Base-by-base conservation (phyloP, 1,140 invertebrate genomes). In the Drosophila truncata region DNA sequence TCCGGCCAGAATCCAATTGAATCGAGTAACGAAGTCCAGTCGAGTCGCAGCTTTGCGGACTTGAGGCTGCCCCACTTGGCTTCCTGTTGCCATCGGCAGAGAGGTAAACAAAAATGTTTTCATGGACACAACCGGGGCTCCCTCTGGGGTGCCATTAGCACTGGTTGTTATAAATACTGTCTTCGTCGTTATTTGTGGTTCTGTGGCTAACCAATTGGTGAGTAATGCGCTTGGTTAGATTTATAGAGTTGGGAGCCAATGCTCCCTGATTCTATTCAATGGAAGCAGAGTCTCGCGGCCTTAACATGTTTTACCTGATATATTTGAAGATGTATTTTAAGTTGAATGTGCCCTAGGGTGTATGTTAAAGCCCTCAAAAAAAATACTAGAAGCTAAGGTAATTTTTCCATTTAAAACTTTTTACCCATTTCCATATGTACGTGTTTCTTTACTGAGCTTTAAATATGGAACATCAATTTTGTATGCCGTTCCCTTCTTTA, bases 21-120 rank as follows among this genome's bases (percentile, higher is more conserved):
- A 72, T 72, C 52, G 47, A 55, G 44, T 41, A 50, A 50, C 61
- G 10, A 35, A 29, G 58, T 33, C 57, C 23, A 23, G 50, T 29
- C 55, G 49, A 70, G 62, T 37, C 47, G 55, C n/a, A 55, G 41
- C 61, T 46, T 52, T 57, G 55, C 57, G 82, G 39, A 72, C 74
- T 75, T 64, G 74, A 78, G 67, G 55, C 81, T 64, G 29, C 39
- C 42, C 66, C 54, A 46, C 42, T 67, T 49, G 79, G 78, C 64
- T 78, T 74, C 37, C 63, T 41, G 33, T 39, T 54, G 69, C 66
- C 66, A 49, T 31, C 41, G 57, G 41, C 33, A 41, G 44, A 62
- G 14, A 46, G 67, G 63, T 73, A 80, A 84, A 90, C 79, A 78
- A 69, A 82, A 90, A 63, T 90, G 73, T 81, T 65, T 86, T 72